phyloP scores from a whole-genome alignment of 2,113 vertebrate species.

The Agapornis roseicollis region DNA sequence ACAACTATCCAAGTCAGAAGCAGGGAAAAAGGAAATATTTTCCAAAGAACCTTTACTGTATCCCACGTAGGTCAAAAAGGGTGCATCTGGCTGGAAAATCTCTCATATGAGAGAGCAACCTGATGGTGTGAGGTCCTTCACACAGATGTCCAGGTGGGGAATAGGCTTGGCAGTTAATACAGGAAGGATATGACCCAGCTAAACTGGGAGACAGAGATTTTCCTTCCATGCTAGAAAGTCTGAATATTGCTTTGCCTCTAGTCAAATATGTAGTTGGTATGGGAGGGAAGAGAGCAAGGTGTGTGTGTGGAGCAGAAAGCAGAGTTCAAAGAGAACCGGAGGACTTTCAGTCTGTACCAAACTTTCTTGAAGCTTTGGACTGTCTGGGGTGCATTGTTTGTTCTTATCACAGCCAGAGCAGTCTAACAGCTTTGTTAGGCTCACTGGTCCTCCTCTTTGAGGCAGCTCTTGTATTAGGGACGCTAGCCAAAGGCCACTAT shows the following conservation, averaged over 20 bases:
- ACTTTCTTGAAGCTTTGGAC: not conserved
- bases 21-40: not conserved
- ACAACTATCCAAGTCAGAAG: not conserved
- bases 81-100: not conserved
- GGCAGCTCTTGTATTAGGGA: not conserved
- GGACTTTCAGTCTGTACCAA: not conserved
- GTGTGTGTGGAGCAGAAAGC: not conserved
- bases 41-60: not conserved
- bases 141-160: slow-evolving; percentile 14
- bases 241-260: not conserved
- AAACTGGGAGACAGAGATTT: not conserved
- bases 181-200: not conserved
- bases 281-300: not conserved
- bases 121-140: slow-evolving; percentile 42
- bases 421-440: not conserved
- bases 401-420: not conserved
- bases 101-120: not conserved
- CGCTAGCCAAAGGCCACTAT: not conserved
- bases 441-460: not conserved
- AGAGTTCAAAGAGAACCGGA: not conserved
- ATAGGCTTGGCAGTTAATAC: not conserved
- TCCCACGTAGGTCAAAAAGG: not conserved
- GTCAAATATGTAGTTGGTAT: not conserved
- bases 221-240: not conserved
- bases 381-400: not conserved